Evolutionary conservation across 1,140 invertebrate species (phyloP).

Genomic region (Penaeus vannamei): DNA sequence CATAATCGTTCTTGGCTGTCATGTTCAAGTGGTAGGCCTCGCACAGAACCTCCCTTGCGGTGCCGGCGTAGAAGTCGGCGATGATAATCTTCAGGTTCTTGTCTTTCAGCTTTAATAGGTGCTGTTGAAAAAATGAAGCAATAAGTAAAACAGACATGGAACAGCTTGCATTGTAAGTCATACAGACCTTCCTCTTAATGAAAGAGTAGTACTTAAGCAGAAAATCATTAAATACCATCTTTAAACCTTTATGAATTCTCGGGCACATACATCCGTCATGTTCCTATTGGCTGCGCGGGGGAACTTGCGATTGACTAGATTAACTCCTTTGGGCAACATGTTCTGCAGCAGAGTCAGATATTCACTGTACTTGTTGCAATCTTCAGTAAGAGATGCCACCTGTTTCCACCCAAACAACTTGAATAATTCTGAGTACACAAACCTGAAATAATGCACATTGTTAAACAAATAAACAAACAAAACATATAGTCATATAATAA

Average conservation of each 20-base stretch:
- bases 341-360: slow-evolving; percentile 82
- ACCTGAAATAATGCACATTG: slow-evolving; percentile 70
- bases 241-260: background rate
- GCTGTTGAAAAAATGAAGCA: slow-evolving; percentile 73
- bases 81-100: slow-evolving; percentile 83
- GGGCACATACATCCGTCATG: slow-evolving; percentile 73
- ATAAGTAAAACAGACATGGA: background rate
- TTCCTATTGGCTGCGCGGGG: slow-evolving; percentile 72
- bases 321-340: slow-evolving; percentile 78
- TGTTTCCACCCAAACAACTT: slow-evolving; percentile 80
- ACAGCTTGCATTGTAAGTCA: background rate
- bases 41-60: slow-evolving; percentile 82
- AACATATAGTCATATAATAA: background rate
- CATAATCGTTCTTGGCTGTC: slow-evolving; percentile 76
- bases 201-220: background rate
- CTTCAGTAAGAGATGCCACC: slow-evolving; percentile 83
- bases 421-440: slow-evolving; percentile 80
- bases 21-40: slow-evolving; percentile 80
- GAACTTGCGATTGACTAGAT: slow-evolving; percentile 83
- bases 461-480: background rate
- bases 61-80: slow-evolving; percentile 82
- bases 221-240: background rate
- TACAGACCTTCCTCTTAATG: background rate
- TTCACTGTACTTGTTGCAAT: slow-evolving; percentile 85
- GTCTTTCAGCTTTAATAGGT: slow-evolving; percentile 80